Base-by-base conservation (phyloP, 2,113 vertebrate genomes). In the Rousettus leschenaultii region DNA sequence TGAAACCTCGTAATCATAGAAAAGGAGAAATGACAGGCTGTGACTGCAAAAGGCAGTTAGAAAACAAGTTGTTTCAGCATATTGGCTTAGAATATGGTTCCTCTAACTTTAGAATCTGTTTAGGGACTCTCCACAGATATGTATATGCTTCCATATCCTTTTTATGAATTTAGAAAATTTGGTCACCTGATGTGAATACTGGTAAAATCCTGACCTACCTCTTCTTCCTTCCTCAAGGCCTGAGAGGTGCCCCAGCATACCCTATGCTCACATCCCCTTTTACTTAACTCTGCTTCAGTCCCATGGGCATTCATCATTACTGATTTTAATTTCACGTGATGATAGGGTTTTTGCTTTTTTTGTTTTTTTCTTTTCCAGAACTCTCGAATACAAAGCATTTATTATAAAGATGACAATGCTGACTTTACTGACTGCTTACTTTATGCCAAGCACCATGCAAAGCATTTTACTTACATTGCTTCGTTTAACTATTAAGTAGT, bases 161-260 rank as follows among this genome's bases (percentile, higher is more conserved):
- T 96, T 61, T 57, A 66, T 43, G 90, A 93, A 94, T 35, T 84
- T 91, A 38, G 26, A 43, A 93, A 75, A 70, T 94, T 30, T 24
- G 16, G 66, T 86, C 90, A 95, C 43, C 53, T 80, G 78, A 19
- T 80, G 5, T 9, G 43, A 73, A 80, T 75, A 40, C 43, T 92
- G n/a, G 59, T 71, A 89, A 95, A 92, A 48, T 74, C 59, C 68
- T 73, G 43, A 80, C 51, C 59, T 5, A 7, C 71, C 59, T 28
- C 40, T 21, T 53, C 40, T 63, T 82, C 59, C 63, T 80, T 84
- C 59, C 83, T 91, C 73, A 89, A n/a, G 86, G 28, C 48, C 38
- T 15, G 13, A 40, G 75, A 73, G 38, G 73, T 3, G 14, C 19
- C 22, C 55, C 33, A 28, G 35, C 15, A 2, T 28, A n/a, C 12